Percentiles rank a stretch among this genome's conserved stretches.
Evolutionary conservation across 1,140 invertebrate species (phyloP).

Genomic region (Micrasema minimum): DNA sequence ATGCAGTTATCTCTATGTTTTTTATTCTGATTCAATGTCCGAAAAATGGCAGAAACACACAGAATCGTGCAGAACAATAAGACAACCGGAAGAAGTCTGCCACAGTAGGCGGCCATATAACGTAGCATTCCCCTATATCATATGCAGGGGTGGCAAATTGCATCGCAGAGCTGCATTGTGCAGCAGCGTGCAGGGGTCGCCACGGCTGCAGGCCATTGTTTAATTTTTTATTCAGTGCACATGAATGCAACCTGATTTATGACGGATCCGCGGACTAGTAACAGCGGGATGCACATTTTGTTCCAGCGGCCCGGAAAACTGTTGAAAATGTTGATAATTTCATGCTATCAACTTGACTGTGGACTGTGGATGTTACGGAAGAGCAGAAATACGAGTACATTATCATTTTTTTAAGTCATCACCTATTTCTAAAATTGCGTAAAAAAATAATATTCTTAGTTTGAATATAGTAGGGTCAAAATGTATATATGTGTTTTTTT

Average conservation of each 20-base stretch:
- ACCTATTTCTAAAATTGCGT: too few species aligned
- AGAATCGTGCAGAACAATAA: constrained; percentile 1
- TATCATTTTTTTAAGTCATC: too few species aligned
- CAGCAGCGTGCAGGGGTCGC: constrained; percentile 30
- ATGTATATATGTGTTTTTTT: too few species aligned
- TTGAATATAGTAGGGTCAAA: too few species aligned
- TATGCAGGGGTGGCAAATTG: constrained; percentile 31
- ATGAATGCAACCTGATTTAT: constrained; percentile 43
- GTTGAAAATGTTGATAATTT: constrained; percentile 1
- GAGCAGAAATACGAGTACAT: too few species aligned
- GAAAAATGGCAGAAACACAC: too few species aligned
- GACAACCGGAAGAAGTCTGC: constrained; percentile 22
- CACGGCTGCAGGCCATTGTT: constrained; percentile 33
- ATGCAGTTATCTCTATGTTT: too few species aligned
- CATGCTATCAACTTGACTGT: background rate
- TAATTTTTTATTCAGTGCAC: constrained; percentile 44
- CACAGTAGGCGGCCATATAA: constrained; percentile 34
- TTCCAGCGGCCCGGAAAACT: constrained; percentile 33
- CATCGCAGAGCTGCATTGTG: constrained; percentile 39
- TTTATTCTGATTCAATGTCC: too few species aligned
- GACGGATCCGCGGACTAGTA: constrained; percentile 20
- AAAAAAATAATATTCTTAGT: too few species aligned
- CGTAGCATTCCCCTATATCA: constrained; percentile 37
- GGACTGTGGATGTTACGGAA: too few species aligned
- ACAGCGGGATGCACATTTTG: constrained; percentile 33